These are phyloP conservation scores for Micromesistius poutassou DNA, from an alignment of 2,797 vertebrate species.

Conservation along the genomic window DNA sequence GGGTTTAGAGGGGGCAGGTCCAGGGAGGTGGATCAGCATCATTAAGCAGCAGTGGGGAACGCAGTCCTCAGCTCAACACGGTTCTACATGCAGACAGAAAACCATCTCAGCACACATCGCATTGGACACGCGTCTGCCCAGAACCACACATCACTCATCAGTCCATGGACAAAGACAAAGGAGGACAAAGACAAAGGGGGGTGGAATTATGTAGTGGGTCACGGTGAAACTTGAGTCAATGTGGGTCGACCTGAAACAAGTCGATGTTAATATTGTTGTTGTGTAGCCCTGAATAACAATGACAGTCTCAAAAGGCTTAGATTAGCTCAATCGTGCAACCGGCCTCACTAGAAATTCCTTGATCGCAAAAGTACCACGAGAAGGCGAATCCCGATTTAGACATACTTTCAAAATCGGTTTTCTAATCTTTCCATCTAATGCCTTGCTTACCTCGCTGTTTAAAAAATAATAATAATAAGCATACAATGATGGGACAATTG, in stretches of 20 bases:
- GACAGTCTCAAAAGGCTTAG: neutral
- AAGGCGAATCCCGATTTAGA: too few species aligned
- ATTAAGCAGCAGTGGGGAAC: slow-evolving; percentile 42
- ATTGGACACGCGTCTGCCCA: neutral
- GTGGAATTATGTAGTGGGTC: neutral
- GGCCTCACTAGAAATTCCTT: too few species aligned
- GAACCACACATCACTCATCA: neutral
- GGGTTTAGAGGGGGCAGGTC: neutral
- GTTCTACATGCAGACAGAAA: slow-evolving; percentile 4
- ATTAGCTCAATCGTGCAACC: too few species aligned
- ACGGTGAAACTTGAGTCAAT: neutral
- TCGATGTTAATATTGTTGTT: neutral
- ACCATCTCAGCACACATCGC: neutral
- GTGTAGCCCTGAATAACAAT: neutral
- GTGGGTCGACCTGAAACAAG: too few species aligned
- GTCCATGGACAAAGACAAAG: neutral
- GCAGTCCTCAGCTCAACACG: slow-evolving; percentile 15
- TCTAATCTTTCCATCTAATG: too few species aligned
- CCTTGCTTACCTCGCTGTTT: neutral
- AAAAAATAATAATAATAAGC: too few species aligned
- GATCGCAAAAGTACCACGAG: too few species aligned
- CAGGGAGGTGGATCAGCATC: slow-evolving; percentile 33
- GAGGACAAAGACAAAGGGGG: too few species aligned
- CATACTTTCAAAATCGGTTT: too few species aligned
- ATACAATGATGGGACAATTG: neutral